These are phyloP conservation scores for Pyrocoelia pectoralis DNA, from an alignment of 2,888 invertebrate genomes.

Conservation along the genomic window DNA sequence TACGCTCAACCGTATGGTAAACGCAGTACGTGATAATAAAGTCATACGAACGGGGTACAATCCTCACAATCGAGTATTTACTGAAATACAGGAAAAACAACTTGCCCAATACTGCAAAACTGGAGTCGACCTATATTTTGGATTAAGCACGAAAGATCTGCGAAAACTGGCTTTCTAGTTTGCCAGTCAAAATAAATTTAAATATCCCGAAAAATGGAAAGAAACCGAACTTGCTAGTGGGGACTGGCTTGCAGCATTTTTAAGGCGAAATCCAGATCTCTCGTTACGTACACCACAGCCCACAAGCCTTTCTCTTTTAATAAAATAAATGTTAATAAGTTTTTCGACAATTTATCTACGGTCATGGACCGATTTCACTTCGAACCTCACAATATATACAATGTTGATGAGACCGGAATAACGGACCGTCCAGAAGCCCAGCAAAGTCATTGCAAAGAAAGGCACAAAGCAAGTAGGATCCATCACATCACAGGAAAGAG, in stretches of 20 bases:
- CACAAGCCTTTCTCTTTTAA: slow-evolving; percentile 18
- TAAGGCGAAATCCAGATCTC: background rate
- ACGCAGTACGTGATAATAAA: slow-evolving; percentile 8
- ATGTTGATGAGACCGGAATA: slow-evolving; percentile 52
- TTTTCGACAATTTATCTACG: slow-evolving; percentile 19
- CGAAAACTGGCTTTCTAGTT: slow-evolving; percentile 29
- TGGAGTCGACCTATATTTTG: slow-evolving; percentile 25
- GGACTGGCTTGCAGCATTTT: background rate
- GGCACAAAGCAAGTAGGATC: slow-evolving; percentile 48
- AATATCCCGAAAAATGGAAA: background rate
- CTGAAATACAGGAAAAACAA: too few species aligned
- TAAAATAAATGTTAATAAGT: slow-evolving; percentile 9
- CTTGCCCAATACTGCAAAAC: slow-evolving; percentile 25
- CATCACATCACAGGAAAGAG: slow-evolving; percentile 47
- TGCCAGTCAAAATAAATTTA: slow-evolving; percentile 12
- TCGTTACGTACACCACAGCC: background rate
- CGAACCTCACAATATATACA: slow-evolving; percentile 1
- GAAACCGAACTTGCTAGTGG: background rate
- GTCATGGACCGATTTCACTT: background rate
- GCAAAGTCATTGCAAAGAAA: slow-evolving; percentile 45
- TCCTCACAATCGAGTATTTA: slow-evolving; percentile 14
- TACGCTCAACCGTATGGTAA: slow-evolving; percentile 10
- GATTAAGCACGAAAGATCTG: slow-evolving; percentile 31
- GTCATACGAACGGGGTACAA: slow-evolving; percentile 5
- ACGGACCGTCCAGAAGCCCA: slow-evolving; percentile 55